A percentile compares a stretch with the other conserved stretches of the same genome.
phyloP scores from a whole-genome alignment of 2,113 vertebrate species.

The Hymenochirus boettgeri region DNA sequence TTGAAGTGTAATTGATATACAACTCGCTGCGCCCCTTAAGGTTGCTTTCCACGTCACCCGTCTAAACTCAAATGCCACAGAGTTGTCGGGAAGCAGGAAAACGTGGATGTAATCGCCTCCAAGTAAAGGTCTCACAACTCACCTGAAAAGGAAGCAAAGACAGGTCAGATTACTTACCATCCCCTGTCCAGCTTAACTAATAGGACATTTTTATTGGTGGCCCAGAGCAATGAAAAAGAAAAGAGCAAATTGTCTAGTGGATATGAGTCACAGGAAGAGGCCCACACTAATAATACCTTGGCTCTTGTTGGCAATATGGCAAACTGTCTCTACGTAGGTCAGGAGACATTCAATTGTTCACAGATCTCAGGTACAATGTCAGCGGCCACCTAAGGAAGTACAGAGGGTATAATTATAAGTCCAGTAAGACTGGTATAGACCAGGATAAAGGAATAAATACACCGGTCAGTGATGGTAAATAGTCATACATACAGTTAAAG shows the following conservation, averaged over 20 bases:
- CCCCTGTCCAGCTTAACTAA: neutral
- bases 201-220: too few relatives aligned
- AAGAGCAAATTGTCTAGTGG: too few relatives aligned
- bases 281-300: constrained; percentile 47
- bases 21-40: constrained; percentile 67
- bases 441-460: too few relatives aligned
- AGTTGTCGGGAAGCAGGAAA: constrained; percentile 62
- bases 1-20: constrained; percentile 76
- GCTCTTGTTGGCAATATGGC: constrained; percentile 62
- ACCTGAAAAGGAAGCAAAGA: constrained; percentile 50
- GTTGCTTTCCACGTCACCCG: constrained; percentile 74
- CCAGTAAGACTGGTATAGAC: too few relatives aligned
- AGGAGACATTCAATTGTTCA: constrained; percentile 65
- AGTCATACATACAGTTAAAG: constrained; percentile 73
- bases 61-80: constrained; percentile 61
- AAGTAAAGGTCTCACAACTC: constrained; percentile 64
- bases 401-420: too few relatives aligned
- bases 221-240: too few relatives aligned
- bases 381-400: constrained; percentile 63
- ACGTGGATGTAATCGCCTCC: constrained; percentile 79
- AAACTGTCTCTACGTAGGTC: constrained; percentile 74
- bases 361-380: constrained; percentile 76
- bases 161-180: neutral
- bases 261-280: too few relatives aligned
- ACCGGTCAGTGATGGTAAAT: neutral